Evolutionary conservation across 2,888 invertebrate genomes (phyloP), one percentile per base, ranked within the genome.

Genomic region (Brachynemurus nebulosus): DNA sequence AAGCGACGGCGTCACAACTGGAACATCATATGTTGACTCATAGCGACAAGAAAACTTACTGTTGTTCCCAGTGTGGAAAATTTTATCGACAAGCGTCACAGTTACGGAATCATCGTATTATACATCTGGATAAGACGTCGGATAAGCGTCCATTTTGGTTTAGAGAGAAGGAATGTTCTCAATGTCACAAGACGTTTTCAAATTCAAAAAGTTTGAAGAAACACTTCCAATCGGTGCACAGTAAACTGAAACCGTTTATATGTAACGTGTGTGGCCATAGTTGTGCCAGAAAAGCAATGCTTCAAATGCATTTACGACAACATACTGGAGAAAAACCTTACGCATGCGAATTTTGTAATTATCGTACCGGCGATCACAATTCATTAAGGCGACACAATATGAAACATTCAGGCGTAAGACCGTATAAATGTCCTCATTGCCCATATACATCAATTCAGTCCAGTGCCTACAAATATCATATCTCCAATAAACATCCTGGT

Each of bases 311-410:
- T 59, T 65, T 78, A 53, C 65, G 85, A 9, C 81, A 80, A 52
- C 85, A 86, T 53, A 83, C 84, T 0, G 80, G 84, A 3, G 83
- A 83, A 52, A 86, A 85, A 57, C 85, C 85, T 0, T 76, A 79
- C 52, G 70, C 74, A 42, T 86, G 86, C 56, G 70, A 75, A 25
- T 61, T 69, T 17, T 85, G 85, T 55, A 67, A 71, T 8, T 86
- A 80, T 57, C 69, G 70, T 48, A 80, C 83, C 3, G 76, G 80
- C 0, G 85, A 86, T 65, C 83, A 82, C 51, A 85, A 84, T 58
- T 81, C 80, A 3, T 62, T 85, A 44, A 64, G 80, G 54, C 74
- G 69, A 57, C 80, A 73, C 65, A 71, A 62, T 55, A 71, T 78
- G 73, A 68, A 76, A 52, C 75, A 76, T 55, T 71, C 74, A 4